Conservation (phyloP, 2,797 vertebrate species). For the Emydoidea blandingii region DNA sequence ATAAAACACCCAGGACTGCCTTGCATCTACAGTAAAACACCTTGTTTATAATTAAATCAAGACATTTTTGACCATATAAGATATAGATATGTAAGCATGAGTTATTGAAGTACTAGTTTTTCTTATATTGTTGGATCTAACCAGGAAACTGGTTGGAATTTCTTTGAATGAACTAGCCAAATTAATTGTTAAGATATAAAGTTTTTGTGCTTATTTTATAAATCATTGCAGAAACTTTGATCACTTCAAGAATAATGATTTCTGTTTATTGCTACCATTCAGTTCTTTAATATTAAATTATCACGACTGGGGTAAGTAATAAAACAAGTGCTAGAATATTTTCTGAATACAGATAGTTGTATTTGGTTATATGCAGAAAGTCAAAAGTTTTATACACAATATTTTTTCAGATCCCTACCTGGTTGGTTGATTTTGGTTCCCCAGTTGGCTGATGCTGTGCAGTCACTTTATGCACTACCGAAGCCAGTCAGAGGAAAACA, state of each 20-base stretch:
- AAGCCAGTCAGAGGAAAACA: neutral
- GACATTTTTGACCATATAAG: neutral
- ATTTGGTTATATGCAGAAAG: neutral
- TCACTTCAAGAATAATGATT: conserved; percentile 32
- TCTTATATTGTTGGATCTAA: conserved; percentile 41
- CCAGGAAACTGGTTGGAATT: conserved; percentile 70
- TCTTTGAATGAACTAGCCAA: conserved; percentile 62
- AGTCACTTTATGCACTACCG: neutral
- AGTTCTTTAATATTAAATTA: conserved; percentile 41
- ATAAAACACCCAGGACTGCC: neutral
- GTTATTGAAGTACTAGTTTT: neutral
- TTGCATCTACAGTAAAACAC: neutral
- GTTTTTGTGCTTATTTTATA: conserved; percentile 28
- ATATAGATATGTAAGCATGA: neutral
- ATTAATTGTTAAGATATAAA: conserved; percentile 69
- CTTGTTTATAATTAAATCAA: neutral
- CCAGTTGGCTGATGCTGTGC: neutral
- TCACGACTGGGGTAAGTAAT: neutral
- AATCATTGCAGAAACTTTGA: conserved; percentile 57
- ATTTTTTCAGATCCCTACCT: neutral
- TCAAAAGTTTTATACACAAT: neutral
- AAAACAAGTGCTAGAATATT: neutral
- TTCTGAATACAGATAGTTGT: neutral
- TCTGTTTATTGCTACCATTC: conserved; percentile 46
- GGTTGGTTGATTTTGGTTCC: neutral